Evolutionary conservation across 2,797 vertebrate species (phyloP), one percentile per base, ranked within the genome.

Genomic region (Chanos chanos): DNA sequence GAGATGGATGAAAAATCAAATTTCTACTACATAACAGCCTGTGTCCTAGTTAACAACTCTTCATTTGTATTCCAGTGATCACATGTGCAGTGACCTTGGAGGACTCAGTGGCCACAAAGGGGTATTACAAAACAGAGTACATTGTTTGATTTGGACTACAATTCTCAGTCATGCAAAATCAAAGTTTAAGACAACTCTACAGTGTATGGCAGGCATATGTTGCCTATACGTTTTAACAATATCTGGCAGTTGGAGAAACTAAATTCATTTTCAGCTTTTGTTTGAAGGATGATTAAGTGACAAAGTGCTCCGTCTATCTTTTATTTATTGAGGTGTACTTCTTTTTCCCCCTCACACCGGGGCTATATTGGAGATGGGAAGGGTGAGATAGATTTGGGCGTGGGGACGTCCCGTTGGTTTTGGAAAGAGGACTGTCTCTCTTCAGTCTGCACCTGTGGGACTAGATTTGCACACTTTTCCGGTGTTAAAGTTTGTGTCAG

Each of bases 271-370:
- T 56, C 59, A n/a, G n/a, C 71, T 64, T 70, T 45, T 61, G 59
- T 53, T 51, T 40, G 39, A 48, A 67, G 60, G 30, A 40, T 47
- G 28, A 58, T 52, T 61, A 65, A 73, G 57, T 47, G 57, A 65
- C 37, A 57, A 72, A 70, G 76, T 74, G 71, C 63, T 71, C 73
- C 75, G 72, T 74, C 70, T 73, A 72, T 73, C 55, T 40, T 54
- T 60, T 68, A 73, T 71, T 75, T 70, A 66, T 75, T 75, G 30
- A 71, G 49, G 57, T 51, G 56, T 50, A 56, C 58, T 43, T 53
- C 66, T 70, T 31, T 61, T 37, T 13, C 61, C 59, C 51, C 45
- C 28, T 60, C 51, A 18, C 48, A 57, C 45, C 44, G 13, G 59
- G 60, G 39, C 58, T n/a, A n/a, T n/a, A n/a, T n/a, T n/a, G n/a